These are phyloP conservation scores for Cyanistes caeruleus DNA, from an alignment of 2,113 vertebrate genomes.

Conservation along the genomic window DNA sequence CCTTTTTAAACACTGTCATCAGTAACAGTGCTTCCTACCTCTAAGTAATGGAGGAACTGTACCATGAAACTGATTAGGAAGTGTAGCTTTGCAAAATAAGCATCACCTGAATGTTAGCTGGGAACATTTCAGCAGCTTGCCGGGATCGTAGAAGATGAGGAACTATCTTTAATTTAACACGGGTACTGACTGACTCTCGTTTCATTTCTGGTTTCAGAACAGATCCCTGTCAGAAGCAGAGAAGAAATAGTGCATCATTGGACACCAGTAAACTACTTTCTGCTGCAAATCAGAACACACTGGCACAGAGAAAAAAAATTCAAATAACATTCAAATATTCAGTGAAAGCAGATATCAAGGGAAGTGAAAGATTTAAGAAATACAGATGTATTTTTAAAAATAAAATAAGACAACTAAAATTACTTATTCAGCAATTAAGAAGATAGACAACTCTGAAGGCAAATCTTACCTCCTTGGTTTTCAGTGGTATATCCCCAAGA, in stretches of 20 bases:
- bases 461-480: conserved; percentile 91
- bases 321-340: neutral
- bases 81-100: neutral
- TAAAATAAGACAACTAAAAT: neutral
- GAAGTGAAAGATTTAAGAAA: neutral
- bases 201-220: conserved; percentile 93
- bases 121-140: conserved; percentile 93
- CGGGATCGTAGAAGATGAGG: conserved; percentile 94
- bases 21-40: neutral
- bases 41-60: neutral
- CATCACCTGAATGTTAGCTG: conserved; percentile 94
- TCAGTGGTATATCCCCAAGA: conserved; percentile 96
- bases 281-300: neutral
- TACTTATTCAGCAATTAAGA: neutral
- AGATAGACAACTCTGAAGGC: neutral
- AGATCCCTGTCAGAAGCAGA: conserved; percentile 79
- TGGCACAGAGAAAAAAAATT: neutral
- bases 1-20: neutral
- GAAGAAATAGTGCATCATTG: neutral
- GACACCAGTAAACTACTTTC: neutral
- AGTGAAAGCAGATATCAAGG: neutral
- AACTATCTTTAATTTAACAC: conserved; percentile 97
- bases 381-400: neutral
- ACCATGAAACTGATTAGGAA: neutral
- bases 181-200: conserved; percentile 94